These are phyloP conservation scores for Lordiphosa clarofinis DNA, from an alignment of 1,140 invertebrate genomes.

Conservation along the genomic window DNA sequence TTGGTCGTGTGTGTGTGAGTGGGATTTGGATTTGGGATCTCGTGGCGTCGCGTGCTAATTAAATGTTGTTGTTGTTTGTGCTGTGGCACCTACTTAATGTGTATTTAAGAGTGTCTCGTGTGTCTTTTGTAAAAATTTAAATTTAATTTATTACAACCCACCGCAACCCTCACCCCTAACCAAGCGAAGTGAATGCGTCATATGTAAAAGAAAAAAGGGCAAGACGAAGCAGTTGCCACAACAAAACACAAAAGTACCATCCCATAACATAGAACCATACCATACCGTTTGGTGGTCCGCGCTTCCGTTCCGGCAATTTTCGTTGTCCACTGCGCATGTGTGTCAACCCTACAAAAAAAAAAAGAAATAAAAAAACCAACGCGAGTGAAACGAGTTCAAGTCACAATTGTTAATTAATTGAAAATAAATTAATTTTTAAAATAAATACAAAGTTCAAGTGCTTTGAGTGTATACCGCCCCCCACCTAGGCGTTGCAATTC, in stretches of 20 bases:
- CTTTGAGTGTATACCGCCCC: constrained; percentile 7
- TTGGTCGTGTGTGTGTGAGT: constrained; percentile 15
- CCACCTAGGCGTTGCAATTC: background rate
- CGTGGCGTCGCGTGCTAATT: constrained; percentile 25
- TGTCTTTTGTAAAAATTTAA: constrained; percentile 39
- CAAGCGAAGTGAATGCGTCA: constrained; percentile 48
- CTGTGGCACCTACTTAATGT: constrained; percentile 47
- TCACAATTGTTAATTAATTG: constrained; percentile 23
- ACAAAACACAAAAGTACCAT: constrained; percentile 39
- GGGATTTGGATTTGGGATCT: background rate
- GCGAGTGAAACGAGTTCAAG: constrained; percentile 40
- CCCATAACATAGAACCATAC: background rate
- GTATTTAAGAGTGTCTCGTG: constrained; percentile 50
- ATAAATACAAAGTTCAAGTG: constrained; percentile 19
- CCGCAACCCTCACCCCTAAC: constrained; percentile 4
- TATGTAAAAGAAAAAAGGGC: constrained; percentile 37
- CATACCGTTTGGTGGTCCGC: constrained; percentile 4
- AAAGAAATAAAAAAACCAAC: constrained; percentile 22
- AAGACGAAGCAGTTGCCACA: constrained; percentile 47
- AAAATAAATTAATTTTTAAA: constrained; percentile 24
- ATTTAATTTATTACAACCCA: constrained; percentile 44
- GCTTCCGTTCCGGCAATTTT: constrained; percentile 42
- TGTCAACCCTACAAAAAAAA: constrained; percentile 34
- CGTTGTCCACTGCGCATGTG: constrained; percentile 53
- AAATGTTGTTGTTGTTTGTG: constrained; percentile 23